Percentiles rank a stretch among this genome's conserved stretches.
These are phyloP conservation scores for Taphrorychus bicolor DNA, from an alignment of 2,888 invertebrate species.

Conservation along the genomic window DNA sequence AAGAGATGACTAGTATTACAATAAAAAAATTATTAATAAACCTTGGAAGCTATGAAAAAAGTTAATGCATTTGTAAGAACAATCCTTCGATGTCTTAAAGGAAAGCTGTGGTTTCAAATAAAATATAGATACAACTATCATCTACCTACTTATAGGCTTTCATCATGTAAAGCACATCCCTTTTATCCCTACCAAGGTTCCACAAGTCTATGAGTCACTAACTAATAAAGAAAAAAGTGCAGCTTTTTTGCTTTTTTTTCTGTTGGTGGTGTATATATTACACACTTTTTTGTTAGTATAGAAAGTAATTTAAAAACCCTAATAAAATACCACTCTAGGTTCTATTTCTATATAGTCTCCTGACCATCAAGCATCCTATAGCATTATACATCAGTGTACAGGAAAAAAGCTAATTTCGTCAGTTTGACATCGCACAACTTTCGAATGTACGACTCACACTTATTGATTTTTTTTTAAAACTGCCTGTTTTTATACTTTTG, in stretches of 20 bases:
- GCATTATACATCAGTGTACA: conserved; percentile 14
- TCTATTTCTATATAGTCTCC: conserved; percentile 12
- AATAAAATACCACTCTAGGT: background rate
- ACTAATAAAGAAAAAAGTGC: background rate
- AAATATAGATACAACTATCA: no score
- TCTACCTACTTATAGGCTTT: background rate
- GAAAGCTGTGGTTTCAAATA: background rate
- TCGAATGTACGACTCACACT: conserved; percentile 2
- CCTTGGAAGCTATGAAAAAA: background rate
- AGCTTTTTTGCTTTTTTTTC: background rate
- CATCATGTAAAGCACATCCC: background rate
- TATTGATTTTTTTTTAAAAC: conserved; percentile 1
- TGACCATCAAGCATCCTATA: conserved; percentile 20
- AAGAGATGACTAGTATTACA: no score
- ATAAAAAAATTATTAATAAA: no score
- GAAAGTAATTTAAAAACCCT: conserved; percentile 1
- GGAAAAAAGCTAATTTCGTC: conserved; percentile 1
- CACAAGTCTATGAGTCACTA: background rate
- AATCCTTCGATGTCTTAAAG: background rate
- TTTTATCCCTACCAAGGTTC: background rate
- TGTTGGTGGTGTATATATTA: background rate
- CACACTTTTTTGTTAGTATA: background rate
- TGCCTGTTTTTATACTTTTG: background rate
- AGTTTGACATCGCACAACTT: background rate
- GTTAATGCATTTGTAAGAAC: background rate